phyloP scores from a whole-genome alignment of 2,113 vertebrate genomes.

The Ictalurus furcatus region DNA sequence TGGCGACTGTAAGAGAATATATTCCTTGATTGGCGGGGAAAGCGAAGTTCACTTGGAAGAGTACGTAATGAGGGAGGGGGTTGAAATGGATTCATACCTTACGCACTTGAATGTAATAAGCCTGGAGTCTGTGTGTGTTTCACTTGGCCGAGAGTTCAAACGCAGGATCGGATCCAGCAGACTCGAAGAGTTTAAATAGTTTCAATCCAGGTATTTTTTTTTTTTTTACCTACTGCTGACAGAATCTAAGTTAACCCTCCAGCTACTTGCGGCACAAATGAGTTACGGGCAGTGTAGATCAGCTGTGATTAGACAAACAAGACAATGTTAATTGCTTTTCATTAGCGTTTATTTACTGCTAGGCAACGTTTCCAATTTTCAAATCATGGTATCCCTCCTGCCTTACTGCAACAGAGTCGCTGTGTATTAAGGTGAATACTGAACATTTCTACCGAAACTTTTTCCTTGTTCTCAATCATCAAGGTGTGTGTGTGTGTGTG shows the following conservation, averaged over 20 bases:
- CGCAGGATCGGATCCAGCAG: constrained; percentile 69
- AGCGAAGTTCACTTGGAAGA: constrained; percentile 69
- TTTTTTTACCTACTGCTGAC: constrained; percentile 61
- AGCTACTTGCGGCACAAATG: not conserved
- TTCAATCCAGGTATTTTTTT: constrained; percentile 74
- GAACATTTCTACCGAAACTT: not conserved
- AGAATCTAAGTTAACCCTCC: constrained; percentile 63
- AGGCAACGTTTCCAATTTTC: not conserved
- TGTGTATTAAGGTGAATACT: not conserved
- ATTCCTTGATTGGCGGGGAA: constrained; percentile 58
- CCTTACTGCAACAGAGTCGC: not conserved
- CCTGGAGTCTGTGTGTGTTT: constrained; percentile 75
- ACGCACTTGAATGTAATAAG: constrained; percentile 76
- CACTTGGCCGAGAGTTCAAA: constrained; percentile 77
- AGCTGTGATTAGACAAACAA: not conserved
- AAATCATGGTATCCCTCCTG: not conserved
- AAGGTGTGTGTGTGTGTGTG: not conserved
- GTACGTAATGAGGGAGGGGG: constrained; percentile 60
- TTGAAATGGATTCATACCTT: constrained; percentile 77
- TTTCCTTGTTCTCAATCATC: not conserved
- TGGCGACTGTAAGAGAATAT: constrained; percentile 53
- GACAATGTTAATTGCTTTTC: not conserved
- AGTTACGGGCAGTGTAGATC: not conserved
- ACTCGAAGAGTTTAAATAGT: constrained; percentile 68
- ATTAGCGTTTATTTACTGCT: not conserved